Evolutionary conservation across 2,888 invertebrate species (phyloP).

Genomic region (Mimas tiliae): DNA sequence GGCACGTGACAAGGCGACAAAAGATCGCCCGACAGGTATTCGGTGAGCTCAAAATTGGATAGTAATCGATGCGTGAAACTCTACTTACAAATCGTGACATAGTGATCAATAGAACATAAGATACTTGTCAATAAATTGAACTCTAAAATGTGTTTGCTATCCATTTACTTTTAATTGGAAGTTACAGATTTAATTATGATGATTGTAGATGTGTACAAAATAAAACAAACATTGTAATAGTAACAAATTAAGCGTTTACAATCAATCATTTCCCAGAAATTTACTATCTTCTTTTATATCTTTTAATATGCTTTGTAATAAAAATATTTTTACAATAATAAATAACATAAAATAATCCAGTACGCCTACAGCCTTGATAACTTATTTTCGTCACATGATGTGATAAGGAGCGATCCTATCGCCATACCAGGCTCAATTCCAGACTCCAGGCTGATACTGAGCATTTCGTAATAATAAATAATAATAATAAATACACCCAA

Average conservation of each 20-base stretch:
- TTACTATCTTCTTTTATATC: background rate
- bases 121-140: constrained; percentile 19
- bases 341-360: background rate
- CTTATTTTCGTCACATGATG: too few species aligned
- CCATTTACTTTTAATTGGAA: background rate
- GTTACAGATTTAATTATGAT: constrained; percentile 17
- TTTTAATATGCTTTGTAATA: background rate
- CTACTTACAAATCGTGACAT: constrained; percentile 45
- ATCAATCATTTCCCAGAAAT: background rate
- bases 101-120: constrained; percentile 32
- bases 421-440: too few species aligned
- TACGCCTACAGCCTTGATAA: too few species aligned
- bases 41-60: constrained; percentile 76
- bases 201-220: background rate
- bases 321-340: background rate
- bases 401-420: too few species aligned
- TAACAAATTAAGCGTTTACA: background rate
- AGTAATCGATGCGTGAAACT: constrained; percentile 80
- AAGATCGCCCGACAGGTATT: constrained; percentile 75
- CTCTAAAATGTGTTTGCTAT: background rate
- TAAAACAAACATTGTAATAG: background rate
- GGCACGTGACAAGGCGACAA: constrained; percentile 77
- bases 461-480: too few species aligned
- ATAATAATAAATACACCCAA: too few species aligned
- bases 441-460: too few species aligned